Base-by-base conservation (phyloP, 2,888 invertebrate species). In the Diploptera punctata region DNA sequence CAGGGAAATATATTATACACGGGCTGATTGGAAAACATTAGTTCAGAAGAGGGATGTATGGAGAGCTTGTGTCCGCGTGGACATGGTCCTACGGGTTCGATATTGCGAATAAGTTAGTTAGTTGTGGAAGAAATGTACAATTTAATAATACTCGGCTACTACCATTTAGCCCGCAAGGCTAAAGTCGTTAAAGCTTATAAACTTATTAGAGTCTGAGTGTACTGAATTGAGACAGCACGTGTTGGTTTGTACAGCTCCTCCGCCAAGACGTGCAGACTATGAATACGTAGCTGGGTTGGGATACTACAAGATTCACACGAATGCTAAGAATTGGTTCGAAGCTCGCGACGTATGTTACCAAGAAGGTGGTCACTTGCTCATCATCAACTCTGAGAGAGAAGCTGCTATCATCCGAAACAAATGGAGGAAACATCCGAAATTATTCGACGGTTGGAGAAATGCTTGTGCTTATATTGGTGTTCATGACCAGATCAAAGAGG, bases 241-340 rank as follows among this genome's bases (percentile, higher is more conserved):
- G n/a, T n/a, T n/a, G n/a, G n/a, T n/a, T n/a, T n/a, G n/a, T 52
- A 18, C 52, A 52, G 52, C 52, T 19, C 52, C 52, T 52, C 52
- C 52, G 3, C 52, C 18, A 18, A 18, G 52, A 52, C 52, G 19
- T 4, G 52, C 19, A 19, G 52, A 52, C 52, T 52, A 52, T 21
- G 52, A 52, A 52, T 10, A 19, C 3, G 4, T 52, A 10, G 19
- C 52, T 2, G 10, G 21, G 7, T 21, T 52, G 10, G 52, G 52
- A 5, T 52, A 52, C 10, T 52, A 52, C 21, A 52, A 52, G 10
- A 5, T 52, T 18, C 21, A 52, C 21, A 52, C 3, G 4, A 19
- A 13, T 21, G 19, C n/a, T 10, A 52, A 52, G 10, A 52, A 18
- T 19, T 52, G 52, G 52, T 5, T 4, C 7, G 52, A 52, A 21